Evolutionary conservation across 2,797 vertebrate species (phyloP), one percentile per base, ranked within the genome.

Genomic region (Eleutherodactylus coqui): DNA sequence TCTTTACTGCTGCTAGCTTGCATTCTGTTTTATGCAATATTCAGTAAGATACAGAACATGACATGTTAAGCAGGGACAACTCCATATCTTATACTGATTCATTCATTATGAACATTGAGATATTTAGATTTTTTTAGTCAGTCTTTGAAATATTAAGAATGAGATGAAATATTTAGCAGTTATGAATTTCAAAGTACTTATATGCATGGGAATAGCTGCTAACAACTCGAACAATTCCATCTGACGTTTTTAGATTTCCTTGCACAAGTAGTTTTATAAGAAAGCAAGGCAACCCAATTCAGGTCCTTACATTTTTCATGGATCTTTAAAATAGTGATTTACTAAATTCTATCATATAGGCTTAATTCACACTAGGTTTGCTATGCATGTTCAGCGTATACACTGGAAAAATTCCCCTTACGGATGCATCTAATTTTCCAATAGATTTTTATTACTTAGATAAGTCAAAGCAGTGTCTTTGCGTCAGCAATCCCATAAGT

Each of bases 61-160:
- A 76, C 29, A 51, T 53, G 47, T 19, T 53, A 76, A 43, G 75
- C 16, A 14, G 21, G 21, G 60, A 9, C 19, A 49, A 51, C 27
- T 24, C 9, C 45, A 29, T 49, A 47, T 64, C 41, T 27, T 49
- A 80, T 16, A 69, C 29, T 49, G 29, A 81, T 69, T 49, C 19
- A n/a, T 67, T 32, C 27, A 51, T 81, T 45, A 38, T 36, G 64
- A 69, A 64, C 43, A n/a, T 76, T 76, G 29, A 34, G 32, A 13
- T 21, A 49, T 47, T 64, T 58, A 43, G 45, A 49, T 75, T 47
- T 75, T 47, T 75, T 47, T 32, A 17, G 43, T 17, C 27, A 32
- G 72, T 32, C 72, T 75, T 75, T 75, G n/a, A 75, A 75, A 47
- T 49, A 75, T 75, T 75, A 16, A 49, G 72, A 21, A 49, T 29